Conservation (phyloP, 2,797 vertebrate species). For the Notoglanidium macrostoma region DNA sequence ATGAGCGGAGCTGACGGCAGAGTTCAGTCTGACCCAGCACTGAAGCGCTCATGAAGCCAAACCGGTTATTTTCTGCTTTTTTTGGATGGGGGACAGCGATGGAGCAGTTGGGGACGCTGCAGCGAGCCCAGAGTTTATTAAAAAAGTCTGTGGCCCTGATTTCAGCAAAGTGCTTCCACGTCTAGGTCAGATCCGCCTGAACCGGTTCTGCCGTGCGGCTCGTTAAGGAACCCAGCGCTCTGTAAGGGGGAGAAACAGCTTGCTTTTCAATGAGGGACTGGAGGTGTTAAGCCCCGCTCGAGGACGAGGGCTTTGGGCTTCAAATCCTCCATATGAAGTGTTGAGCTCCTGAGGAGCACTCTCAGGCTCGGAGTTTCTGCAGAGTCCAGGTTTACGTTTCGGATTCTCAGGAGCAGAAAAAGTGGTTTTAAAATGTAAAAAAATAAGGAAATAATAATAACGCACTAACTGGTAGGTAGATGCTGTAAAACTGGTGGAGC, state of each 20-base stretch:
- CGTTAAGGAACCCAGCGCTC: constrained; percentile 8
- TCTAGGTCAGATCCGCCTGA: constrained; percentile 21
- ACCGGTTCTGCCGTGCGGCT: background rate
- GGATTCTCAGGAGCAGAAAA: background rate
- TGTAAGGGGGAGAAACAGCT: constrained; percentile 5
- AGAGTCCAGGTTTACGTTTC: background rate
- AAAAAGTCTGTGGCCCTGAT: constrained; percentile 7
- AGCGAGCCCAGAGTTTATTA: constrained; percentile 11
- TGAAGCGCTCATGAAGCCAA: constrained; percentile 5
- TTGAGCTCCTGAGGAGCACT: constrained; percentile 10
- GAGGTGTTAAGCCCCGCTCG: background rate
- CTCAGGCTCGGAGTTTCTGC: background rate
- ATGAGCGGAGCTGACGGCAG: background rate
- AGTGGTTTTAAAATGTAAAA: background rate
- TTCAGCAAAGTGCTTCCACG: background rate
- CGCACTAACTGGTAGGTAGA: background rate
- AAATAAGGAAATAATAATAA: background rate
- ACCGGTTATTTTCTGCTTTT: constrained; percentile 13
- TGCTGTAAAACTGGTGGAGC: background rate
- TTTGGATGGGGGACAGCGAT: constrained; percentile 21
- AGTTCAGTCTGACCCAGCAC: background rate
- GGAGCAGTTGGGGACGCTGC: constrained; percentile 24
- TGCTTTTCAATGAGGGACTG: background rate
- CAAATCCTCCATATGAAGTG: constrained; percentile 20
- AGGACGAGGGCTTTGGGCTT: constrained; percentile 21